Base-by-base conservation (phyloP, 2,888 invertebrate species). In the Zhuqinia jingwanae region DNA sequence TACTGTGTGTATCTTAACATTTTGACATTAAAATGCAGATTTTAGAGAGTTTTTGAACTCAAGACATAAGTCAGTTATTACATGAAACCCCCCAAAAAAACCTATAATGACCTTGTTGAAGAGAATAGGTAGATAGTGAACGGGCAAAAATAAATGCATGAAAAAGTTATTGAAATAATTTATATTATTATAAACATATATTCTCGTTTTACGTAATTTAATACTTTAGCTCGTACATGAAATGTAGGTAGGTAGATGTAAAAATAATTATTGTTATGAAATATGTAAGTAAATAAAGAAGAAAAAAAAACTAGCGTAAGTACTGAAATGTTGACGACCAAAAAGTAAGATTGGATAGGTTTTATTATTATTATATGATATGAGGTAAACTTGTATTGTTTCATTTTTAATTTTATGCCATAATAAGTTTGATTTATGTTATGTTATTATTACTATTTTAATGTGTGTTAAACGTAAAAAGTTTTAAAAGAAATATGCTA, bases 251-350 rank as follows among this genome's bases (percentile, higher is more conserved):
- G 36, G 3, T 36, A 36, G 36, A n/a, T n/a, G n/a, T n/a, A n/a
- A n/a, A n/a, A n/a, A n/a, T n/a, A n/a, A n/a, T n/a, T 68, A 68
- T 65, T n/a, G 36, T 36, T 36, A 36, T 36, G 8, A 36, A 36
- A 36, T n/a, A n/a, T n/a, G n/a, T n/a, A n/a, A 36, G 5, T 36
- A 68, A 47, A 27, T 60, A 60, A 42, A 42, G 11, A 47, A 22
- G 8, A 36, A 36, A 8, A 36, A 25, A 22, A 70, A n/a, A 42
- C 5, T 58, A 73, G 25, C 25, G 8, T 81, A 82, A 30, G 82
- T 82, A 82, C 45, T 75, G 82, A 82, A 75, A 60, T 82, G 63
- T 82, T 82, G 82, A 75, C 82, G 82, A 82, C 82, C 82, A 82
- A 82, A 75, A 75, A 42, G 75, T 82, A 82, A 81, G 73, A 73